phyloP scores from a whole-genome alignment of 2,797 vertebrate species.

The Hoplostethus atlanticus region DNA sequence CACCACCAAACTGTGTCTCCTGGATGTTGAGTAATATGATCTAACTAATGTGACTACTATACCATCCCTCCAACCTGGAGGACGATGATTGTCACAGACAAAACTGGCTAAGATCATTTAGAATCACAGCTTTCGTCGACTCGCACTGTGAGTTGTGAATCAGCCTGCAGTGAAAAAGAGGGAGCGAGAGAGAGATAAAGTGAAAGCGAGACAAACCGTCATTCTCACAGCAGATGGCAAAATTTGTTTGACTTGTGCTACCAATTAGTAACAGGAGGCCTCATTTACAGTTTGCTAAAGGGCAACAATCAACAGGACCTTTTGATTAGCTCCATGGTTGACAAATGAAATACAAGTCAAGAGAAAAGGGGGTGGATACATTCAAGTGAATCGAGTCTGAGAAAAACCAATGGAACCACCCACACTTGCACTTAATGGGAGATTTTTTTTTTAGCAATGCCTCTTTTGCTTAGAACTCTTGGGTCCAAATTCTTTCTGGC shows the following conservation, averaged over 20 bases:
- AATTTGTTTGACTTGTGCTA: slow-evolving; percentile 36
- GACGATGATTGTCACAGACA: slow-evolving; percentile 1
- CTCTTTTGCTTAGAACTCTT: slow-evolving; percentile 5
- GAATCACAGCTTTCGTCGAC: slow-evolving; percentile 5
- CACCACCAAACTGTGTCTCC: too few relatives aligned
- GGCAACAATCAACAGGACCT: slow-evolving; percentile 26
- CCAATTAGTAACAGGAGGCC: slow-evolving; percentile 37
- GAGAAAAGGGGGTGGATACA: slow-evolving; percentile 1
- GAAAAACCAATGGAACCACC: neutral
- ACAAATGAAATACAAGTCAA: slow-evolving; percentile 24
- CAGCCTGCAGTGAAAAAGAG: neutral
- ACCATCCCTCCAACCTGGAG: neutral
- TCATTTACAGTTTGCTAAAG: slow-evolving; percentile 29
- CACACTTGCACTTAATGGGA: neutral
- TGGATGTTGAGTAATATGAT: neutral
- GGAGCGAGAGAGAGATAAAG: neutral
- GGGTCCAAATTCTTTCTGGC: slow-evolving; percentile 2
- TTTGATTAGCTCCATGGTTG: slow-evolving; percentile 23
- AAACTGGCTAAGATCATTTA: slow-evolving; percentile 22
- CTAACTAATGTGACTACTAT: neutral
- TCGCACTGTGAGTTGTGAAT: slow-evolving; percentile 23
- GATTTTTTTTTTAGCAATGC: neutral
- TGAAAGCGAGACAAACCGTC: slow-evolving; percentile 9
- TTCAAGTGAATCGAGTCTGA: neutral
- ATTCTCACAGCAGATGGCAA: slow-evolving; percentile 45